phyloP scores from a whole-genome alignment of 2,113 vertebrate genomes.

The Epinephelus cyanopodus region DNA sequence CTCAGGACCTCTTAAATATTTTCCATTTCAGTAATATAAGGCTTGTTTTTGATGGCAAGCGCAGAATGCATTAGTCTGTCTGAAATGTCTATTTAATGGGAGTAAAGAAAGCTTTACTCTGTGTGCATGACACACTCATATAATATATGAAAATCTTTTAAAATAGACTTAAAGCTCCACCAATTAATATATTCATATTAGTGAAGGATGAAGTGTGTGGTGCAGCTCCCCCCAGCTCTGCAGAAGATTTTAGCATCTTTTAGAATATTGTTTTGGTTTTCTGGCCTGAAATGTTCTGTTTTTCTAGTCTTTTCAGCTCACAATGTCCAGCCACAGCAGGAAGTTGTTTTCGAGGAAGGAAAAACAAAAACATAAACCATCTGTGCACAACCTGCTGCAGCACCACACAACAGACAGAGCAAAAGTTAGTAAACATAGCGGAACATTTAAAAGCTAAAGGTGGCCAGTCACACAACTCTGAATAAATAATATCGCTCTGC shows the following conservation, averaged over 20 bases:
- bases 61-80: slow-evolving; percentile 11
- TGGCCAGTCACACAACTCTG: too few species aligned
- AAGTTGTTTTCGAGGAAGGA: too few species aligned
- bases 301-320: too few species aligned
- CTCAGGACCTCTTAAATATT: slow-evolving; percentile 45
- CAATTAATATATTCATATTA: not conserved
- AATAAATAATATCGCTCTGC: not conserved
- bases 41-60: slow-evolving; percentile 25
- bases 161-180: not conserved
- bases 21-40: slow-evolving; percentile 51
- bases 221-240: too few species aligned
- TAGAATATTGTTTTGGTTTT: not conserved
- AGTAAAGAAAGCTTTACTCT: slow-evolving; percentile 1
- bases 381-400: not conserved
- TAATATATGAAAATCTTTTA: not conserved
- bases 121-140: not conserved
- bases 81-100: slow-evolving; percentile 36
- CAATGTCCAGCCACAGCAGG: too few species aligned
- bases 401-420: not conserved
- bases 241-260: not conserved
- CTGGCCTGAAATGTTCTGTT: too few species aligned
- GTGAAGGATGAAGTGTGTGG: not conserved
- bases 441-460: too few species aligned
- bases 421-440: too few species aligned
- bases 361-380: too few species aligned